Evolutionary conservation across 2,797 vertebrate genomes (phyloP).

Genomic region (Mycteria americana): DNA sequence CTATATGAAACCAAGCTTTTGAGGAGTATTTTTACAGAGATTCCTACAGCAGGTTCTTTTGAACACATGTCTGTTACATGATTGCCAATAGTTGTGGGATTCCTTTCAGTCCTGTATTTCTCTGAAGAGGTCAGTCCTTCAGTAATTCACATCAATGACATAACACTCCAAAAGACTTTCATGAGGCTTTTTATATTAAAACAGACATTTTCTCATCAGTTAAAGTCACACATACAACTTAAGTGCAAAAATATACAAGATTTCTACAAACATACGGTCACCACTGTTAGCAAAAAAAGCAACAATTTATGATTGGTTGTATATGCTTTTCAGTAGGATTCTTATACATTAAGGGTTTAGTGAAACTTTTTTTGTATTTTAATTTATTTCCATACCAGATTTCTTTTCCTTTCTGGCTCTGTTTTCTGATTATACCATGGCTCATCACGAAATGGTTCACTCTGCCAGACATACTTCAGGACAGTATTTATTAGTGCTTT

Average conservation of each 20-base stretch:
- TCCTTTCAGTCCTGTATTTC: neutral
- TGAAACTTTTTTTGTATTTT: neutral
- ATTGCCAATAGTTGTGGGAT: neutral
- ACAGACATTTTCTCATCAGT: neutral
- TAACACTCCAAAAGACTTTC: neutral
- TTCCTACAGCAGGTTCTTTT: neutral
- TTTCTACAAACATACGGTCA: neutral
- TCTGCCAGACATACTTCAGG: slow-evolving; percentile 93
- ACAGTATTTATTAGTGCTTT: slow-evolving; percentile 92
- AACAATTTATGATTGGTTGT: neutral
- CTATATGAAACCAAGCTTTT: neutral
- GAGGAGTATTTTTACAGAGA: neutral
- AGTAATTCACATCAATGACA: neutral
- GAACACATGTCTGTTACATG: neutral
- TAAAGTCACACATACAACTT: neutral
- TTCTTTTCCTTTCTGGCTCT: slow-evolving; percentile 83
- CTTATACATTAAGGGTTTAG: neutral
- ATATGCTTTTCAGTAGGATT: neutral
- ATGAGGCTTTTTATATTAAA: neutral
- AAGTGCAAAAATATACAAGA: neutral
- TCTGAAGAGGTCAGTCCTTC: neutral
- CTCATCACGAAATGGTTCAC: slow-evolving; percentile 85
- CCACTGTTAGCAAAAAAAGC: neutral
- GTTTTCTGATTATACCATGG: slow-evolving; percentile 95
- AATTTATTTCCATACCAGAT: slow-evolving; percentile 77